These are phyloP conservation scores for Cryptotis parvus DNA, from an alignment of 2,113 vertebrate genomes.

Conservation along the genomic window DNA sequence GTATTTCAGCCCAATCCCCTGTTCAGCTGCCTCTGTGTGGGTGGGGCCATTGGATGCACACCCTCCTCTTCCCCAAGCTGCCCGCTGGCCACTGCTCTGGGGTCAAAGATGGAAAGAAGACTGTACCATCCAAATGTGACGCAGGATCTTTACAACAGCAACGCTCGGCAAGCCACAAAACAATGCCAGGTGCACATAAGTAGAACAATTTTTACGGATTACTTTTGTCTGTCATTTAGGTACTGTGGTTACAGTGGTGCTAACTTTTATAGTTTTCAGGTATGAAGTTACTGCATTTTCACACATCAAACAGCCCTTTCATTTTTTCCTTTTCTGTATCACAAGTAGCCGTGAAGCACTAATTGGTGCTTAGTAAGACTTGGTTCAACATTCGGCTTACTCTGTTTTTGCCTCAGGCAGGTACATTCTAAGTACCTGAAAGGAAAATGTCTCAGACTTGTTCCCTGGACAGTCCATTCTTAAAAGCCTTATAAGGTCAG, in stretches of 20 bases:
- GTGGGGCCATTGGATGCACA: slow-evolving; percentile 95
- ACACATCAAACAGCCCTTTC: background rate
- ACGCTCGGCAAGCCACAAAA: slow-evolving; percentile 88
- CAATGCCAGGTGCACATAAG: slow-evolving; percentile 92
- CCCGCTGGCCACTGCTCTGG: slow-evolving; percentile 84
- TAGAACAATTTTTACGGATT: background rate
- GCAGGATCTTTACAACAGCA: slow-evolving; percentile 84
- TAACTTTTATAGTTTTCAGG: no score
- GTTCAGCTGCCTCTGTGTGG: slow-evolving; percentile 95
- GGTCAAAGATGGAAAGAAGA: slow-evolving; percentile 78
- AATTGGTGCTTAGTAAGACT: background rate
- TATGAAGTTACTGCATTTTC: no score
- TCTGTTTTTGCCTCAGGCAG: slow-evolving; percentile 14
- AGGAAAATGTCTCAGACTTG: slow-evolving; percentile 23
- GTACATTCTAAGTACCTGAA: background rate
- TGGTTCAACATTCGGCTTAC: background rate
- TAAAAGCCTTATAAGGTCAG: slow-evolving; percentile 42
- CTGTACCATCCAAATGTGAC: slow-evolving; percentile 82
- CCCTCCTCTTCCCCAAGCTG: slow-evolving; percentile 90
- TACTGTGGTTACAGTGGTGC: no score
- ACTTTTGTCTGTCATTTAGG: background rate
- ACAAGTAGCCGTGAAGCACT: background rate
- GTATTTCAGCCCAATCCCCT: slow-evolving; percentile 93
- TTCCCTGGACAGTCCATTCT: slow-evolving; percentile 1
- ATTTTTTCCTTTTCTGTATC: background rate